These are phyloP conservation scores for Tor tambroides DNA, from an alignment of 2,113 vertebrate species.

Conservation along the genomic window DNA sequence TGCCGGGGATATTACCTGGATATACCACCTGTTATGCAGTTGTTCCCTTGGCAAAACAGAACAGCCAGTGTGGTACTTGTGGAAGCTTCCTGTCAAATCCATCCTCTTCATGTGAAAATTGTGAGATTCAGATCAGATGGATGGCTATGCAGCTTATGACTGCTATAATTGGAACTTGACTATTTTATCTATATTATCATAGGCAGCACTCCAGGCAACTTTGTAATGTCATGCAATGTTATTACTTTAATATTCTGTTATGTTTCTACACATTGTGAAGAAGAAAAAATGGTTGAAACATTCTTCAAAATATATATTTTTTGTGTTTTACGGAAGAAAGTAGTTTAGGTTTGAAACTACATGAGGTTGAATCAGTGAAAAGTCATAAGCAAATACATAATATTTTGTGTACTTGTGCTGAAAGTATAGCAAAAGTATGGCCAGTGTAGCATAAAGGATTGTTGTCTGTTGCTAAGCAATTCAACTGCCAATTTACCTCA, in stretches of 20 bases:
- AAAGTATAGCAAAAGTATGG: background rate
- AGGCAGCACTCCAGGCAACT: background rate
- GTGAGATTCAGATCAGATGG: background rate
- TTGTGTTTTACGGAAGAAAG: background rate
- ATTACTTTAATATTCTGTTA: background rate
- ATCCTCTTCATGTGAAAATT: background rate
- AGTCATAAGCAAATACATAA: background rate
- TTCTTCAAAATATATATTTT: background rate
- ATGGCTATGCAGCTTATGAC: background rate
- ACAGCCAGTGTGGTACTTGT: constrained; percentile 25
- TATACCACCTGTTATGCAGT: constrained; percentile 72
- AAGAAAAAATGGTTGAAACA: background rate
- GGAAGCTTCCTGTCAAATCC: constrained; percentile 8
- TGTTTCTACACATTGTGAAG: background rate
- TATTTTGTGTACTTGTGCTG: background rate
- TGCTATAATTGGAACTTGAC: background rate
- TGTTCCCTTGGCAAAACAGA: constrained; percentile 41
- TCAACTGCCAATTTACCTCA: background rate
- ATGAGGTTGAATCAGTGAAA: background rate
- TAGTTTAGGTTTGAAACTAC: background rate
- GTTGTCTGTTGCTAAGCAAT: background rate
- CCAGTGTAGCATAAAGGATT: background rate
- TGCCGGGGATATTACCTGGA: constrained; percentile 64
- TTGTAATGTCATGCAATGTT: background rate
- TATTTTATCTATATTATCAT: background rate